Evolutionary conservation across 2,797 vertebrate genomes (phyloP), one percentile per base, ranked within the genome.

Genomic region (Epinephelus awoara): DNA sequence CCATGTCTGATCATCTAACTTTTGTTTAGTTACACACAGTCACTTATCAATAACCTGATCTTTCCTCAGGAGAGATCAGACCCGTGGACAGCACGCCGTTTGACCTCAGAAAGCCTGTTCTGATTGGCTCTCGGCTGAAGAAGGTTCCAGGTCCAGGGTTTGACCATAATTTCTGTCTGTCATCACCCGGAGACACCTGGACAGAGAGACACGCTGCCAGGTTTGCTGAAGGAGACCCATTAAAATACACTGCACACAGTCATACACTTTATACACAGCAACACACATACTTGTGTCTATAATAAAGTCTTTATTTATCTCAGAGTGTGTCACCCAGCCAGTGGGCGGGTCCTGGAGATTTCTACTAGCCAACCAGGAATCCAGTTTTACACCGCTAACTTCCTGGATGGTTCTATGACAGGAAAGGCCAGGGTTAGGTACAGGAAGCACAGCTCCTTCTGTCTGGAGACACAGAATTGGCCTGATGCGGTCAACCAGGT

Each of bases 401-500:
- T 96, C 89, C 94, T 99, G 86, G 97, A 99, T 6, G 97, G 96
- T n/a, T 96, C 96, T 0, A 64, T 97, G 38, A 88, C 72, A 57
- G 98, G 98, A 63, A 99, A 99, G 93, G 93, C 82, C 0, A 94
- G 93, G 6, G 66, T 76, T 0, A n/a, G 55, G 0, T 99, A 99
- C 70, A 80, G 92, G 74, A 97, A 96, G 86, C 98, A 99, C 93
- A 96, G 96, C 0, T 96, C 96, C 19, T 96, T 99, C 91, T 99
- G 98, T 83, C 91, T 99, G 34, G 98, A 99, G 95, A 97, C 98
- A 3, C 98, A 99, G 91, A 97, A 95, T 82, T 99, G 98, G 98
- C 98, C 98, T 0, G 94, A 99, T 10, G 97, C 98, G 0, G 84
- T 99, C 75, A 99, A 99, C 90, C 95, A 97, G 98, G 98, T 99